Evolutionary conservation across 2,888 invertebrate genomes (phyloP), one percentile per base, ranked within the genome.

Genomic region (Hemithea aestivaria): DNA sequence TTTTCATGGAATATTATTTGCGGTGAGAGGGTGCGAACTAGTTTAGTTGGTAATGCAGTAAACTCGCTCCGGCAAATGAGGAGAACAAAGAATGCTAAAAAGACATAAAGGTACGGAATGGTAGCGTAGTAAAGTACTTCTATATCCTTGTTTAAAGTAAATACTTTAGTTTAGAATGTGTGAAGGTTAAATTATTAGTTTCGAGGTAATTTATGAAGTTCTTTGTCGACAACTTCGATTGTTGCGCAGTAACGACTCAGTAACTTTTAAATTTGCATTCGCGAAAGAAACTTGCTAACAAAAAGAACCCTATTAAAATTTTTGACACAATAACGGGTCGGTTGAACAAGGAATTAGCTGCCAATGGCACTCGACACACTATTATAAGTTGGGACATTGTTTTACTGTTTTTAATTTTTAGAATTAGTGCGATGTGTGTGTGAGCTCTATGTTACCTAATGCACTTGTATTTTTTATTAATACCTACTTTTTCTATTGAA

Each of bases 291-390:
- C 50, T 49, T 31, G 41, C 34, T 38, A 58, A 64, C 63, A 70
- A 76, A 74, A 70, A 63, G 66, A 72, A 71, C 59, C 25, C 65
- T 53, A 67, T 74, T 72, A 74, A 80, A 80, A 75, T 64, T 70
- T 53, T 71, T 63, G 70, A 71, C 76, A 76, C 77, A 79, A 70
- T 71, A 58, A 60, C 63, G 59, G 68, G 66, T 66, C 71, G 62
- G 63, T 54, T 58, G 60, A 69, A 69, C 69, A 77, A 77, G 78
- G 76, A 84, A 84, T 84, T 84, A 84, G 74, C 84, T 84, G 84
- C 83, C 84, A 84, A 80, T 81, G 73, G 77, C 84, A 84, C 65
- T 67, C 67, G 76, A 75, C 76, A 80, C 73, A 82, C 83, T 81
- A 81, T 84, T 84, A 84, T 82, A 82, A 84, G 81, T 83, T 83